These are phyloP conservation scores for Thymelicus lineola DNA, from an alignment of 2,888 invertebrate species.

Conservation along the genomic window DNA sequence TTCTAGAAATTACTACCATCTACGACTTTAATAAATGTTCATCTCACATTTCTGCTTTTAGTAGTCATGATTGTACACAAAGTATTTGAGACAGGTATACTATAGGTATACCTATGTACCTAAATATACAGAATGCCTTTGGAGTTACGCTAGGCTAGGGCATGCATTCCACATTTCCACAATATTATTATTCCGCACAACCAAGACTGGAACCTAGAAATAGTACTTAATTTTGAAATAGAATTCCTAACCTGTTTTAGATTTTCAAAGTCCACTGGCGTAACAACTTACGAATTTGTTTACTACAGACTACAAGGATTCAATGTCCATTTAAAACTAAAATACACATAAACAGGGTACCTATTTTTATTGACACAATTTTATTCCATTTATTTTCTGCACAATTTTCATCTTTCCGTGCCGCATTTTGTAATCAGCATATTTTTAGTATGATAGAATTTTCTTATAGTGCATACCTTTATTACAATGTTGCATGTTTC, in stretches of 20 bases:
- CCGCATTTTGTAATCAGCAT: neutral
- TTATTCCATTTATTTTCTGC: neutral
- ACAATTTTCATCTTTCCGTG: neutral
- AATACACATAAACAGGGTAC: too few species aligned
- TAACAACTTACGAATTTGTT: too few species aligned
- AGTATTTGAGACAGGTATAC: neutral
- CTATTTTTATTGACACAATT: too few species aligned
- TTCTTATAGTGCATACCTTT: too few species aligned
- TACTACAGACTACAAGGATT: too few species aligned
- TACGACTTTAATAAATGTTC: neutral
- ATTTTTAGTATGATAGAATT: too few species aligned
- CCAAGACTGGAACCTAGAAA: neutral
- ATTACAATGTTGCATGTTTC: too few species aligned
- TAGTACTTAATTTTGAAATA: neutral
- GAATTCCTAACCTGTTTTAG: neutral
- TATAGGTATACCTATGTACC: too few species aligned
- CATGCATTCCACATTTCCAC: neutral
- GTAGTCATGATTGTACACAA: neutral
- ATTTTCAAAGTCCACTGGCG: neutral
- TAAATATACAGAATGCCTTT: neutral
- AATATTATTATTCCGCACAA: neutral
- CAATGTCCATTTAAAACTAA: too few species aligned
- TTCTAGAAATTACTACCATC: neutral
- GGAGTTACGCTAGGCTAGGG: neutral
- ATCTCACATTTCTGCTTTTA: conserved; percentile 2